Conservation (phyloP, 1,140 invertebrate genomes). For the Steinernema feltiae region DNA sequence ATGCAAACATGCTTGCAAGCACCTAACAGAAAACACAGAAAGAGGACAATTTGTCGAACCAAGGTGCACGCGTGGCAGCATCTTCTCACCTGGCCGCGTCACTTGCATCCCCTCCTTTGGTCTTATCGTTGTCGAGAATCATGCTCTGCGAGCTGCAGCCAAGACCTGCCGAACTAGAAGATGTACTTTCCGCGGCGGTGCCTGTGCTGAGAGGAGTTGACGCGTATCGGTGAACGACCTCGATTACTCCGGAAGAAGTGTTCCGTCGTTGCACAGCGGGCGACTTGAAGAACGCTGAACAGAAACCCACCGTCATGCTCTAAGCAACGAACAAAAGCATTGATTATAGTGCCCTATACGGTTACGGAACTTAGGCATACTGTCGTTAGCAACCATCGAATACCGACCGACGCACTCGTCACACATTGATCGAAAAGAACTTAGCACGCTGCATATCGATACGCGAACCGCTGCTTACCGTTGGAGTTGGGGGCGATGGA, state of each 20-base stretch:
- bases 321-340: neutral
- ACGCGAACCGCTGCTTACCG: constrained; percentile 4
- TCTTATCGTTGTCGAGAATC: neutral
- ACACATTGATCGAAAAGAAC: neutral
- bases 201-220: neutral
- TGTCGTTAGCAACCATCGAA: neutral
- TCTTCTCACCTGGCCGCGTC: neutral
- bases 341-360: too few relatives aligned
- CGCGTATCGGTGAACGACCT: neutral
- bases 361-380: too few relatives aligned
- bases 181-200: neutral
- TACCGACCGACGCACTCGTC: neutral
- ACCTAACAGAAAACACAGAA: neutral
- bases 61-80: neutral
- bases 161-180: neutral
- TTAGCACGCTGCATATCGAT: too few relatives aligned
- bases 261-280: neutral
- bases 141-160: neutral
- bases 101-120: neutral
- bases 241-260: constrained; percentile 7
- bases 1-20: constrained; percentile 18
- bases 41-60: neutral
- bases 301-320: neutral
- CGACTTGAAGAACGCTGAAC: constrained; percentile 13
- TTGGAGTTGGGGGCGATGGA: neutral